These are phyloP conservation scores for Scaptomyza caliginosa DNA, from an alignment of 2,888 invertebrate genomes.

Conservation along the genomic window DNA sequence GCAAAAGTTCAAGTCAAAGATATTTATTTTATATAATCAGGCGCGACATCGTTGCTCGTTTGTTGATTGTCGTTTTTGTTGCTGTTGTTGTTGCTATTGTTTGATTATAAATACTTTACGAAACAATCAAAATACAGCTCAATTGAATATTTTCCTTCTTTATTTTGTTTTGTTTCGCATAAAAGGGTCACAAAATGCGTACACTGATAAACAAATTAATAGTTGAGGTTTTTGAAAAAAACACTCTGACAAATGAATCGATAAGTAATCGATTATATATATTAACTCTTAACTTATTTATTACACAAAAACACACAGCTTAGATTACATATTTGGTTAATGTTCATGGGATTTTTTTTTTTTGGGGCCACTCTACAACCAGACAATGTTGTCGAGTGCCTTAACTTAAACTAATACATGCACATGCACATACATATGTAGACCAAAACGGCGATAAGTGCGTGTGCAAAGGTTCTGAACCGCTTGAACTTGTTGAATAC, in stretches of 20 bases:
- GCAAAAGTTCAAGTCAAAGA: slow-evolving; percentile 70
- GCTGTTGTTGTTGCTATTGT: slow-evolving; percentile 41
- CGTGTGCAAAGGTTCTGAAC: slow-evolving; percentile 79
- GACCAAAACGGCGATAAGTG: slow-evolving; percentile 68
- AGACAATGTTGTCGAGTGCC: slow-evolving; percentile 36
- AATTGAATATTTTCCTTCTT: slow-evolving; percentile 5
- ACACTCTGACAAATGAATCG: too few species aligned
- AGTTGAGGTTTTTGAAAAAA: too few species aligned
- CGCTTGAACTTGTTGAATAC: slow-evolving; percentile 68
- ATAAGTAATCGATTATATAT: too few species aligned
- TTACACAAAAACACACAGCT: neutral
- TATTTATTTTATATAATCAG: slow-evolving; percentile 66
- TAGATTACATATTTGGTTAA: neutral
- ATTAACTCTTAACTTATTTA: too few species aligned
- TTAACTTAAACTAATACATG: neutral
- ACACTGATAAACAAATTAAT: neutral
- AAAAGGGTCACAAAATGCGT: slow-evolving; percentile 38
- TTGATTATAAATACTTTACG: slow-evolving; percentile 60
- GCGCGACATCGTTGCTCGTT: slow-evolving; percentile 59
- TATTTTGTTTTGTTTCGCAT: neutral
- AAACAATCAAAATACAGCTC: slow-evolving; percentile 54
- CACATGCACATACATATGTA: neutral
- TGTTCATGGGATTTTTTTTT: neutral
- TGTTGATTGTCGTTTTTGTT: slow-evolving; percentile 48
- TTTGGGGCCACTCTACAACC: slow-evolving; percentile 63